These are phyloP conservation scores for Clarias macrocephalus DNA, from an alignment of 2,113 vertebrate genomes.

Conservation along the genomic window DNA sequence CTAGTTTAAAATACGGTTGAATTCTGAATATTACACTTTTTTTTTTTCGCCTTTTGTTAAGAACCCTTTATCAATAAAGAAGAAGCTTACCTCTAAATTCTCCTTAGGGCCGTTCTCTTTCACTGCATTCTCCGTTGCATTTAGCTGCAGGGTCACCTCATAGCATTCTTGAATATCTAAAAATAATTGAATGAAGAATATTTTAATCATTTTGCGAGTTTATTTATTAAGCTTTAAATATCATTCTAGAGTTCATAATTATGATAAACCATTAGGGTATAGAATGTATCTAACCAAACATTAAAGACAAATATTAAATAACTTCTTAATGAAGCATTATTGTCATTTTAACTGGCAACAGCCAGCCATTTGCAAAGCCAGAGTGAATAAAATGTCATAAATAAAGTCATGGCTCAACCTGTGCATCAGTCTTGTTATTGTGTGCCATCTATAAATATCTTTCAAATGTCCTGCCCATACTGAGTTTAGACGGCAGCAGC, in stretches of 20 bases:
- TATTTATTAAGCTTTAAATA: neutral
- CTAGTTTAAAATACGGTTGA: neutral
- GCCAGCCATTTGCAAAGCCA: slow-evolving; percentile 4
- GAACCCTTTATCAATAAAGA: neutral
- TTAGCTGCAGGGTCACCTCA: slow-evolving; percentile 76
- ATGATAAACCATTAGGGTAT: neutral
- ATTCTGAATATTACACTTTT: neutral
- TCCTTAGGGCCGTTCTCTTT: slow-evolving; percentile 62
- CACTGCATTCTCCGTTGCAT: slow-evolving; percentile 61
- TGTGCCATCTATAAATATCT: slow-evolving; percentile 48
- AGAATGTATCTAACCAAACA: neutral
- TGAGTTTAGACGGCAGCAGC: slow-evolving; percentile 31
- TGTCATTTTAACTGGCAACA: slow-evolving; percentile 3
- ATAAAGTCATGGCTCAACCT: slow-evolving; percentile 38
- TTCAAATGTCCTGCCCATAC: slow-evolving; percentile 47
- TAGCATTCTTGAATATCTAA: slow-evolving; percentile 81
- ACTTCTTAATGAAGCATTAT: slow-evolving; percentile 7
- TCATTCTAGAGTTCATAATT: neutral
- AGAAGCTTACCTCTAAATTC: slow-evolving; percentile 67
- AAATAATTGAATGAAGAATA: slow-evolving; percentile 48
- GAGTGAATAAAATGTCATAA: slow-evolving; percentile 22
- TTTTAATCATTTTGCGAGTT: neutral
- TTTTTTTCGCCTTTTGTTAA: neutral
- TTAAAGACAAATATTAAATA: neutral
- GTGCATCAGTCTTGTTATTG: slow-evolving; percentile 34